Base-by-base conservation (phyloP, 2,888 invertebrate species). In the Bombylius discolor region DNA sequence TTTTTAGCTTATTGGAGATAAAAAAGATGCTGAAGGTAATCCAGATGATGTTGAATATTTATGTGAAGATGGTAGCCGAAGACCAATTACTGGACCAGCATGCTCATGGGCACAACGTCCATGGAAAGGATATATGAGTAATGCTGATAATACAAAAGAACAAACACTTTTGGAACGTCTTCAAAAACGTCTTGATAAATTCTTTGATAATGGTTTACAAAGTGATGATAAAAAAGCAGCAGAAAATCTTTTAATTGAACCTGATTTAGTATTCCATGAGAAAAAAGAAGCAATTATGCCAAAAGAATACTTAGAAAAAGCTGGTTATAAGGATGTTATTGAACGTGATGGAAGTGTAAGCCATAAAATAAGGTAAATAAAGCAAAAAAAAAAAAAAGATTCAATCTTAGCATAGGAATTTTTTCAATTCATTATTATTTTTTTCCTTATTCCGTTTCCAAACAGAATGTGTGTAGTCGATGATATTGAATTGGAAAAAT, bases 31-130 rank as follows among this genome's bases (percentile, higher is more conserved):
- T 0, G 74, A 80, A 48, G 82, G 82, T 14, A 80, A 83, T 60
- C 79, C 84, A 0, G 78, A 78, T 8, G 80, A 87, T 36, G 89
- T 79, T 68, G 81, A 84, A 51, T 88, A 89, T 67, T 78, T 91
- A 47, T 91, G 90, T 66, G 85, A 83, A 5, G 89, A 90, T 67
- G 90, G 88, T 4, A 80, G 79, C 7, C 83, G 83, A 64, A 79
- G 80, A 0, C 80, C 85, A 2, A 76, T 89, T 12, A 82, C 79
- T 39, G 79, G 79, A 5, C 79, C 81, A 47, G 76, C 82, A 1
- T 91, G 90, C 66, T 81, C 84, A 1, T 91, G 90, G 90, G 89
- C 89, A 0, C 86, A 87, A 1, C 78, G 89, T 57, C 90, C 90
- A n/a, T 90, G 90, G 87, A 87, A 83, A 66, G 87, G 87, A 12